A percentile compares a stretch with the other conserved stretches of the same genome.
Evolutionary conservation across 2,888 invertebrate species (phyloP).

Genomic region (Lasioglossum figueresi): DNA sequence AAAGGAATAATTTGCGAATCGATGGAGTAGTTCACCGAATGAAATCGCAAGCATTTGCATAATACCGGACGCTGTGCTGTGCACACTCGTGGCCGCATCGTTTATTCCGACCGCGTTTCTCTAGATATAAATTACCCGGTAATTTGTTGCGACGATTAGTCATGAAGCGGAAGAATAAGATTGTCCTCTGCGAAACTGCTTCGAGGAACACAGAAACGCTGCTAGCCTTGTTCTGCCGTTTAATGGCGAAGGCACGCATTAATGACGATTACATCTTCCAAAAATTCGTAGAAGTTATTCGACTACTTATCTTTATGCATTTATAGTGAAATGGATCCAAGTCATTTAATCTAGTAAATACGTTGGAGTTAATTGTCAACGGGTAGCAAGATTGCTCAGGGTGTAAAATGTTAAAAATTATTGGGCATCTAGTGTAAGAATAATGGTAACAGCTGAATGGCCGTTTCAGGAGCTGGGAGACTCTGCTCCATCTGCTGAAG

Average conservation of each 20-base stretch:
- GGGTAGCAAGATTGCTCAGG: neutral
- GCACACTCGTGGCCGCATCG: slow-evolving; percentile 33
- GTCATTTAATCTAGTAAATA: neutral
- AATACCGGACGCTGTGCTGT: slow-evolving; percentile 26
- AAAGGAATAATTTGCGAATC: slow-evolving; percentile 7
- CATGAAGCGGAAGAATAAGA: slow-evolving; percentile 44
- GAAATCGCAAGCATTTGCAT: slow-evolving; percentile 42
- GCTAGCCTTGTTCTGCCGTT: neutral
- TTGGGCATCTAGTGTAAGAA: neutral
- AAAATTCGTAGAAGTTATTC: neutral
- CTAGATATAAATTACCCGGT: slow-evolving; percentile 43
- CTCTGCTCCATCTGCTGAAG: slow-evolving; percentile 93
- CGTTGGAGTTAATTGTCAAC: neutral
- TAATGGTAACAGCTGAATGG: neutral
- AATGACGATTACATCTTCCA: neutral
- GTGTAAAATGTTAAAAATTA: neutral
- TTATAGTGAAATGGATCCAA: neutral
- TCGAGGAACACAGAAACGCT: slow-evolving; percentile 14
- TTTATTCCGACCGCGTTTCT: slow-evolving; percentile 51
- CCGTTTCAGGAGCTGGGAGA: slow-evolving; percentile 89
- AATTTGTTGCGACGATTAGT: slow-evolving; percentile 53
- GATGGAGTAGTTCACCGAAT: slow-evolving; percentile 33
- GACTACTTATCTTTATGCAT: neutral
- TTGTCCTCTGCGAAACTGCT: slow-evolving; percentile 24
- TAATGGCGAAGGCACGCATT: neutral